Evolutionary conservation across 2,113 vertebrate species (phyloP), one percentile per base, ranked within the genome.

Genomic region (Ceuthmochares aereus): DNA sequence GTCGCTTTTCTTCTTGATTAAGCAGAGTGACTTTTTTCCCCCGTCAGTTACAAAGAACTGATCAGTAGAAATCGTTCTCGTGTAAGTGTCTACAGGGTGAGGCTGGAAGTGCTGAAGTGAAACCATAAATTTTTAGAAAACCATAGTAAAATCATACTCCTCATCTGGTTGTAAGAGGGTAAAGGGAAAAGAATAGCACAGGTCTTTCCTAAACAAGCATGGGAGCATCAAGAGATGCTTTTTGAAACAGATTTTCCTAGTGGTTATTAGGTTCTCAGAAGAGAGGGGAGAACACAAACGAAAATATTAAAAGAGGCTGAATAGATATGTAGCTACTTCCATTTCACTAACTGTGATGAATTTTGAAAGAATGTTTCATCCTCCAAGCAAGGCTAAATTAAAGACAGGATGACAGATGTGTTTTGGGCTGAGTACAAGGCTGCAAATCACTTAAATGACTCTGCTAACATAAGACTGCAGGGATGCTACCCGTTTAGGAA

Each of bases 351-450:
- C 56, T 0, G 0, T 70, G 89, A 88, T 49, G 52, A 92, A 90
- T 95, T 96, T 92, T 96, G 92, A 96, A 88, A 94, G 72, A 82
- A 88, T 84, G 27, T 94, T 96, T 94, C 75, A 81, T 94, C 68
- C 94, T 92, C 60, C 4, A 14, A 96, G 68, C 64, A 86, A 84
- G 92, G 64, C 72, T 88, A 72, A 90, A 93, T 90, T 86, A 88
- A 79, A 88, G 85, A 59, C 42, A 92, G 34, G 56, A 72, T 89
- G 90, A 95, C 79, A 96, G 93, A 93, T 93, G 90, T 73, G 45
- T 36, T 85, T 85, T 43, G 59, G 90, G 63, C 68, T 78, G 47
- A 84, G 52, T 56, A 84, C 52, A 77, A 91, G 70, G 67, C 84
- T 88, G 64, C 45, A 93, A 74, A 82, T 67, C 87, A 83, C 67